These are phyloP conservation scores for Cheilosia soror DNA, from an alignment of 2,888 invertebrate species.

Conservation along the genomic window DNA sequence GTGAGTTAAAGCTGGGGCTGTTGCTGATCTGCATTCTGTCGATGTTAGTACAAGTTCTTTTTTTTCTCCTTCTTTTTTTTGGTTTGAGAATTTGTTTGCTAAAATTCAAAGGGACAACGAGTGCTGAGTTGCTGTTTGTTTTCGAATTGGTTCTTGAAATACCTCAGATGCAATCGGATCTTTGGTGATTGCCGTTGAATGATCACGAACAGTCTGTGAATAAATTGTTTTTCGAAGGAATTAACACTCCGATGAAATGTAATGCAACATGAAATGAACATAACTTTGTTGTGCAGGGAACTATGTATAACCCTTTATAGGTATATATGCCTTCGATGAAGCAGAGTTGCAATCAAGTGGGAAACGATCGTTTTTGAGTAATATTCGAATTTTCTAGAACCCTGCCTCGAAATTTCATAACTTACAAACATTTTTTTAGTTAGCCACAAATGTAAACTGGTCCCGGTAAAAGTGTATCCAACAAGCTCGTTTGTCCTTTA, in stretches of 20 bases:
- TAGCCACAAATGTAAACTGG: too few relatives aligned
- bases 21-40: slow-evolving; percentile 57
- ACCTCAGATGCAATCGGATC: slow-evolving; percentile 61
- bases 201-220: slow-evolving; percentile 51
- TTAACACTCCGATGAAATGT: slow-evolving; percentile 14
- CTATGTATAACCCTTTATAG: too few relatives aligned
- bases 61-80: neutral
- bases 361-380: too few relatives aligned
- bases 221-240: neutral
- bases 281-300: slow-evolving; percentile 28
- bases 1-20: slow-evolving; percentile 67
- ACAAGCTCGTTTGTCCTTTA: too few relatives aligned
- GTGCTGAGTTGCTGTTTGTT: slow-evolving; percentile 2
- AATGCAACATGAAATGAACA: slow-evolving; percentile 58
- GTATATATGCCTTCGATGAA: too few relatives aligned
- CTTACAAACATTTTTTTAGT: too few relatives aligned
- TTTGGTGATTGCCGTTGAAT: slow-evolving; percentile 47
- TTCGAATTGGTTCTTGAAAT: slow-evolving; percentile 54
- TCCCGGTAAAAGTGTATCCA: too few relatives aligned
- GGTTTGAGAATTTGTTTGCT: slow-evolving; percentile 26
- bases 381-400: too few relatives aligned
- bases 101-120: slow-evolving; percentile 10
- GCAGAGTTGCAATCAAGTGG: too few relatives aligned
- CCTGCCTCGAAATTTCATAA: too few relatives aligned
- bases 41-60: slow-evolving; percentile 30